A percentile compares a stretch with the other conserved stretches of the same genome.
Conservation (phyloP, 1,140 invertebrate genomes). For the Notospermus geniculatus region DNA sequence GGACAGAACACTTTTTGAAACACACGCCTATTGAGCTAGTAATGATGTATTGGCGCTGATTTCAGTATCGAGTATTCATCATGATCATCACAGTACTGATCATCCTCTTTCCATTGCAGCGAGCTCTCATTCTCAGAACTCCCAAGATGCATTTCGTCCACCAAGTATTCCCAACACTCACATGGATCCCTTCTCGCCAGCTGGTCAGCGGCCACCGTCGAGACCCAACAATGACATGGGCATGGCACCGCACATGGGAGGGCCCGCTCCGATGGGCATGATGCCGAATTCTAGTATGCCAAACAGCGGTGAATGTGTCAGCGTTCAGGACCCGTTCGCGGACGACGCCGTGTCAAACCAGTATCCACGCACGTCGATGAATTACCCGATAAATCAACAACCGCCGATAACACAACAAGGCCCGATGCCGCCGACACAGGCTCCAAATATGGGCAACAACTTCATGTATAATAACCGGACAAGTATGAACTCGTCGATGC, state of each 20-base stretch:
- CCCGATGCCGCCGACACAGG: too few species aligned
- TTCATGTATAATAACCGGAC: too few species aligned
- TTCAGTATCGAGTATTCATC: too few species aligned
- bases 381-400: background rate
- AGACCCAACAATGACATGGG: constrained; percentile 52
- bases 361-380: constrained; percentile 17
- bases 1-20: too few species aligned
- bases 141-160: constrained; percentile 85
- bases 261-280: constrained; percentile 15
- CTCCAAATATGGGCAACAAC: too few species aligned
- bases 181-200: constrained; percentile 75
- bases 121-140: constrained; percentile 63
- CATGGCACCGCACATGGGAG: constrained; percentile 7
- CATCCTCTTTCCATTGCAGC: constrained; percentile 21
- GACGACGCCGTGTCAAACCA: constrained; percentile 36
- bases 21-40: too few species aligned
- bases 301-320: constrained; percentile 45
- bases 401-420: too few species aligned
- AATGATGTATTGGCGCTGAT: too few species aligned
- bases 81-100: too few species aligned
- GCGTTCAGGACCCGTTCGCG: constrained; percentile 53
- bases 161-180: constrained; percentile 62
- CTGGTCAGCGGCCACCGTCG: constrained; percentile 61
- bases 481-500: too few species aligned
- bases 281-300: constrained; percentile 22